phyloP scores from a whole-genome alignment of 2,113 vertebrate genomes.

The Hemiscyllium ocellatum region DNA sequence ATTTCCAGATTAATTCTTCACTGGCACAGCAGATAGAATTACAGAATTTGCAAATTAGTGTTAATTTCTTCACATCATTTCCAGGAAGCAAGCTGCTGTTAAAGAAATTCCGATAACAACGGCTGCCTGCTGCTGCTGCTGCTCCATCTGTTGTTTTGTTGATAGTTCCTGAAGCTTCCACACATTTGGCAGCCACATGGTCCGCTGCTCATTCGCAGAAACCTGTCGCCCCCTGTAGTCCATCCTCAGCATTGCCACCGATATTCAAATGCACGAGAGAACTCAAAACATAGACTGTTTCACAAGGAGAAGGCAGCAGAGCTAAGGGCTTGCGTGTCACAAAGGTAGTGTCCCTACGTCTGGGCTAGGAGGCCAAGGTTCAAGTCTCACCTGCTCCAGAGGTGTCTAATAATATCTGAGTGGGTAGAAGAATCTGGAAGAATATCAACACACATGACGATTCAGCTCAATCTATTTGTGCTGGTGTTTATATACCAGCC shows the following conservation, averaged over 20 bases:
- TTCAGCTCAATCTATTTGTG: too few species aligned
- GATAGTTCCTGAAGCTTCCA: not conserved
- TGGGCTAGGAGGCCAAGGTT: too few species aligned
- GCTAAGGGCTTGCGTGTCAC: too few species aligned
- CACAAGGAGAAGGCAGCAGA: too few species aligned
- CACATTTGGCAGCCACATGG: not conserved
- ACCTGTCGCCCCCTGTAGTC: not conserved
- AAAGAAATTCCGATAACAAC: not conserved
- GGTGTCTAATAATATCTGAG: too few species aligned
- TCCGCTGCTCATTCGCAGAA: not conserved
- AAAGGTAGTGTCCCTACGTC: too few species aligned
- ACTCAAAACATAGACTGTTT: too few species aligned
- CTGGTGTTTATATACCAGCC: too few species aligned
- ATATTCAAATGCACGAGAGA: not conserved
- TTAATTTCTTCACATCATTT: not conserved
- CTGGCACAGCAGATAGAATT: not conserved
- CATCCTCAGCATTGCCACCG: not conserved
- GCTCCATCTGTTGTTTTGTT: not conserved
- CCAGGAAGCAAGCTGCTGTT: not conserved
- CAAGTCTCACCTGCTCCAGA: too few species aligned
- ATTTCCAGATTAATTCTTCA: not conserved
- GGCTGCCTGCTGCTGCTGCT: not conserved
- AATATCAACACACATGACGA: not conserved
- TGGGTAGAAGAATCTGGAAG: too few species aligned
- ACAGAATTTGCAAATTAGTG: not conserved